Evolutionary conservation across 2,888 invertebrate species (phyloP).

Genomic region (Mimumesa dahlbomi): DNA sequence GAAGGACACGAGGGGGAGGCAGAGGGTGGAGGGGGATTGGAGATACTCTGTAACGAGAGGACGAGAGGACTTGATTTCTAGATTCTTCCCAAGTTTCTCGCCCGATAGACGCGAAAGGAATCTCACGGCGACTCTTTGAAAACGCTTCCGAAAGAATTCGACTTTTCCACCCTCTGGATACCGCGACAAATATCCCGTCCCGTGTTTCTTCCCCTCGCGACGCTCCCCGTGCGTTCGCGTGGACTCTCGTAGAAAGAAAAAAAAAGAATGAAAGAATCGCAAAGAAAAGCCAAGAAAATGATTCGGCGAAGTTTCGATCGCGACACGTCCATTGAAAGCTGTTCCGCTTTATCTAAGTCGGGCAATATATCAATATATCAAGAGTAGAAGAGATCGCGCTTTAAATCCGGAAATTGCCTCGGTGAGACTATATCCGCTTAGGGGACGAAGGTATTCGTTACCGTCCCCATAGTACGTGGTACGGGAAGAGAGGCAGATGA

Average conservation of each 20-base stretch:
- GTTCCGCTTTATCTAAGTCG: too few species aligned
- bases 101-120: conserved; percentile 40
- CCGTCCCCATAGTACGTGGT: too few species aligned
- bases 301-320: neutral
- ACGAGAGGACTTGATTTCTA: conserved; percentile 44
- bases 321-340: too few species aligned
- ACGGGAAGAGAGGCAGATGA: neutral
- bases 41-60: neutral
- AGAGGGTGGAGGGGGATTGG: too few species aligned
- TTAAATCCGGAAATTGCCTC: conserved; percentile 32
- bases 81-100: conserved; percentile 7
- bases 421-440: conserved; percentile 21
- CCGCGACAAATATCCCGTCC: neutral
- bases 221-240: neutral
- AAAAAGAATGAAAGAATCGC: too few species aligned
- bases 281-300: too few species aligned
- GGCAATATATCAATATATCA: neutral
- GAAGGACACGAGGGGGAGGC: too few species aligned
- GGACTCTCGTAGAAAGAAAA: too few species aligned
- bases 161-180: conserved; percentile 8
- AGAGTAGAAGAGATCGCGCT: neutral
- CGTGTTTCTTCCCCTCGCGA: neutral
- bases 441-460: neutral
- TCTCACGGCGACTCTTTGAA: conserved; percentile 41
- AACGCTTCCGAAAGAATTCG: conserved; percentile 10